These are phyloP conservation scores for Chaetodon auriga DNA, from an alignment of 2,113 vertebrate genomes.

Conservation along the genomic window DNA sequence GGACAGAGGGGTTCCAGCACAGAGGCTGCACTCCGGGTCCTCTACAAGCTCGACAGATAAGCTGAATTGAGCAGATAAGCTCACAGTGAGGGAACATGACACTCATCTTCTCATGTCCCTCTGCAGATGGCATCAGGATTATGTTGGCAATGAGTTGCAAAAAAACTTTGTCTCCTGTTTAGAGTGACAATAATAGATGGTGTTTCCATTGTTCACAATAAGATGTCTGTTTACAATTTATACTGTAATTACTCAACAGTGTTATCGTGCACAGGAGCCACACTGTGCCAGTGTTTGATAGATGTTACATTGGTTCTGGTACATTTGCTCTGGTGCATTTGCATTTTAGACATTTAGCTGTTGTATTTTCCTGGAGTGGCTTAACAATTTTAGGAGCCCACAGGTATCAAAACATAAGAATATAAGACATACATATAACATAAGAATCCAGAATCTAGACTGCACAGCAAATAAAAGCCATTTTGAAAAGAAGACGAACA, in stretches of 20 bases:
- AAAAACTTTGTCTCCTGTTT: constrained; percentile 41
- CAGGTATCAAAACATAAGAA: not conserved
- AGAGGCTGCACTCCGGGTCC: not conserved
- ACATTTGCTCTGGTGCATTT: not conserved
- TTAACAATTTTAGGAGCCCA: not conserved
- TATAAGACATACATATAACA: no score
- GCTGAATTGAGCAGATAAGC: constrained; percentile 39
- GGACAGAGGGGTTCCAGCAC: constrained; percentile 1
- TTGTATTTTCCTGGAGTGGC: not conserved
- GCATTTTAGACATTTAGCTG: not conserved
- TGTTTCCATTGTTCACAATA: not conserved
- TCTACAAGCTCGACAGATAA: not conserved
- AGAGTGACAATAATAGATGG: constrained; percentile 25
- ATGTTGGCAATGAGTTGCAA: constrained; percentile 8
- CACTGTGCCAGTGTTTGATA: not conserved
- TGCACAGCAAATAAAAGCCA: not conserved
- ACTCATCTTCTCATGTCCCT: constrained; percentile 36
- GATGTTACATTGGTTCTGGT: not conserved
- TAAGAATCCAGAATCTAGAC: not conserved
- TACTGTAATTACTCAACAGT: not conserved
- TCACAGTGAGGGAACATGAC: constrained; percentile 30
- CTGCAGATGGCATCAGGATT: constrained; percentile 49
- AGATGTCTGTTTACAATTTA: not conserved
- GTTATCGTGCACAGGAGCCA: not conserved
- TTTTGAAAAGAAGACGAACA: not conserved